Percentiles rank a stretch among this genome's conserved stretches.
phyloP scores from a whole-genome alignment of 2,888 invertebrate species.

The Myopa tessellatipennis region DNA sequence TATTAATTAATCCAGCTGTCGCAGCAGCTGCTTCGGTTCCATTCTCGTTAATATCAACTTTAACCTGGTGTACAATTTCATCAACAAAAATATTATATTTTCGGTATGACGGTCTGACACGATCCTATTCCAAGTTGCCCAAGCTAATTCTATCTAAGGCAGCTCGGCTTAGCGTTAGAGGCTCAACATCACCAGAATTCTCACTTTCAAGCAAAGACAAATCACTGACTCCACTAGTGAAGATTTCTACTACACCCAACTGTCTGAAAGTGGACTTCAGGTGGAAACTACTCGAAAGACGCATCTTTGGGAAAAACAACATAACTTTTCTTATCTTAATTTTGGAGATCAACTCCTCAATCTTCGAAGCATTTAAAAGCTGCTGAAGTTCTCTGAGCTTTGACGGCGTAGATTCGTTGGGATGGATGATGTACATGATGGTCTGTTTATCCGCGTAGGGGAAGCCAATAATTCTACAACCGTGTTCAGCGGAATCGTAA shows the following conservation, averaged over 20 bases:
- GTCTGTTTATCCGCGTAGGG: slow-evolving; percentile 75
- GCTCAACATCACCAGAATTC: slow-evolving; percentile 65
- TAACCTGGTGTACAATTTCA: slow-evolving; percentile 74
- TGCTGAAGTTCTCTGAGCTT: slow-evolving; percentile 69
- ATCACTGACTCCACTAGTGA: slow-evolving; percentile 73
- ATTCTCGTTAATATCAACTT: slow-evolving; percentile 73
- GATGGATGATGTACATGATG: slow-evolving; percentile 76
- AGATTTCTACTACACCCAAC: slow-evolving; percentile 75
- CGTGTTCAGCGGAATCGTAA: slow-evolving; percentile 59
- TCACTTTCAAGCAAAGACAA: slow-evolving; percentile 73
- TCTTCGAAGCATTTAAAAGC: slow-evolving; percentile 65
- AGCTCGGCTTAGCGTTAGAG: slow-evolving; percentile 51
- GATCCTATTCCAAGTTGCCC: slow-evolving; percentile 73
- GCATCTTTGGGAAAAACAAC: slow-evolving; percentile 78
- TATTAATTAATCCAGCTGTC: slow-evolving; percentile 71
- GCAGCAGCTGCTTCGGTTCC: slow-evolving; percentile 77
- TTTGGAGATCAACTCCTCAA: slow-evolving; percentile 65
- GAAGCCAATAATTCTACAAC: slow-evolving; percentile 74
- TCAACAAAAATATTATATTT: slow-evolving; percentile 70
- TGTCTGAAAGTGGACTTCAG: slow-evolving; percentile 71
- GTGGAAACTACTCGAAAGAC: slow-evolving; percentile 72
- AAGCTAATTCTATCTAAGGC: slow-evolving; percentile 30
- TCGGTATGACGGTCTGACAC: slow-evolving; percentile 69
- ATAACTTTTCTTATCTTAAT: slow-evolving; percentile 68
- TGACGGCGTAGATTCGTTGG: slow-evolving; percentile 69